Evolutionary conservation across 2,888 invertebrate species (phyloP).

Genomic region (Celastrina argiolus): DNA sequence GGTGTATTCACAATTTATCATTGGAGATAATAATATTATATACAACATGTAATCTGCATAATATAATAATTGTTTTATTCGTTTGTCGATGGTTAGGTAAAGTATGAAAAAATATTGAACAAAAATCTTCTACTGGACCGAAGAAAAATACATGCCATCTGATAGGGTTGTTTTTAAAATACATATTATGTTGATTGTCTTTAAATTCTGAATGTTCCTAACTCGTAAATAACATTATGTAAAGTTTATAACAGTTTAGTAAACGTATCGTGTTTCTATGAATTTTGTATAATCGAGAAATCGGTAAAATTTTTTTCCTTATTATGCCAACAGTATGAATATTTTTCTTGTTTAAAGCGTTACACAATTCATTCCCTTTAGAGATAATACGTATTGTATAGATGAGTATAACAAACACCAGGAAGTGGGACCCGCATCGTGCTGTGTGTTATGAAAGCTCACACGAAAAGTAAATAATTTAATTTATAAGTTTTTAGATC

Average conservation of each 20-base stretch:
- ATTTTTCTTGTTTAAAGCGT: background rate
- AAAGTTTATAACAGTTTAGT: no score
- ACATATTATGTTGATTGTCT: no score
- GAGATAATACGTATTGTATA: background rate
- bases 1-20: background rate
- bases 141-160: constrained; percentile 10
- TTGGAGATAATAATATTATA: background rate
- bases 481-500: background rate
- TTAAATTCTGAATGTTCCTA: no score
- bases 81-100: background rate
- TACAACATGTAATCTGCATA: background rate
- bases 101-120: no score
- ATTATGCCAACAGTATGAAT: background rate
- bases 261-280: no score
- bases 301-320: background rate
- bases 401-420: background rate
- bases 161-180: background rate
- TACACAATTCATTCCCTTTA: background rate
- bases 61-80: background rate
- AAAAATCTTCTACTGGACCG: background rate
- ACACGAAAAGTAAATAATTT: background rate
- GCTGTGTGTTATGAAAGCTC: background rate
- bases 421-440: constrained; percentile 10
- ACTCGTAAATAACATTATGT: no score
- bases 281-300: no score